Evolutionary conservation across 2,888 invertebrate species (phyloP).

Genomic region (Eulithis testata): DNA sequence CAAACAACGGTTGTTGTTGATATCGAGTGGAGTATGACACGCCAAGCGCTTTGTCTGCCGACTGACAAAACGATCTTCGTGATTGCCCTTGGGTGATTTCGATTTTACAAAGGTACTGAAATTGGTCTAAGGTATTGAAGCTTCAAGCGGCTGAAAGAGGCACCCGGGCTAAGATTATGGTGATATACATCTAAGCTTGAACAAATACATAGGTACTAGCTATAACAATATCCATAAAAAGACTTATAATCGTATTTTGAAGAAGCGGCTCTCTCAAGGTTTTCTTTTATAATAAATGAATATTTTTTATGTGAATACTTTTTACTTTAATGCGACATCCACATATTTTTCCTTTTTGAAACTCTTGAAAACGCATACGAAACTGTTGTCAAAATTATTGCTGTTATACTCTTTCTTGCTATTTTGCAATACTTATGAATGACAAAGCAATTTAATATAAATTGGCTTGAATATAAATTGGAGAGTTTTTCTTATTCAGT

Average conservation of each 20-base stretch:
- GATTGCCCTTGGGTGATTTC: conserved; percentile 62
- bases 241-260: conserved; percentile 51
- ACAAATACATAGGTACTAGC: conserved; percentile 12
- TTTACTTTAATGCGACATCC: conserved; percentile 41
- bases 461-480: background rate
- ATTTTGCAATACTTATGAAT: conserved; percentile 1
- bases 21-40: conserved; percentile 72
- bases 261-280: conserved; percentile 46
- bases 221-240: conserved; percentile 33
- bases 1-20: conserved; percentile 61
- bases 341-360: conserved; percentile 19
- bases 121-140: conserved; percentile 30
- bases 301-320: conserved; percentile 41
- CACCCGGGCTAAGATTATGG: too few species aligned
- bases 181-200: conserved; percentile 1
- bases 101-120: conserved; percentile 45
- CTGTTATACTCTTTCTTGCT: background rate
- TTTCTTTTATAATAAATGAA: conserved; percentile 53
- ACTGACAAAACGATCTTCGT: conserved; percentile 65
- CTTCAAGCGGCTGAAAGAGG: too few species aligned
- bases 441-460: conserved; percentile 11
- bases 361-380: background rate
- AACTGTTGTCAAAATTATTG: background rate
- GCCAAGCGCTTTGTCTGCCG: conserved; percentile 65
- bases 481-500: conserved; percentile 38